Evolutionary conservation across 2,113 vertebrate genomes (phyloP), one percentile per base, ranked within the genome.

Genomic region (Varanus salvator): DNA sequence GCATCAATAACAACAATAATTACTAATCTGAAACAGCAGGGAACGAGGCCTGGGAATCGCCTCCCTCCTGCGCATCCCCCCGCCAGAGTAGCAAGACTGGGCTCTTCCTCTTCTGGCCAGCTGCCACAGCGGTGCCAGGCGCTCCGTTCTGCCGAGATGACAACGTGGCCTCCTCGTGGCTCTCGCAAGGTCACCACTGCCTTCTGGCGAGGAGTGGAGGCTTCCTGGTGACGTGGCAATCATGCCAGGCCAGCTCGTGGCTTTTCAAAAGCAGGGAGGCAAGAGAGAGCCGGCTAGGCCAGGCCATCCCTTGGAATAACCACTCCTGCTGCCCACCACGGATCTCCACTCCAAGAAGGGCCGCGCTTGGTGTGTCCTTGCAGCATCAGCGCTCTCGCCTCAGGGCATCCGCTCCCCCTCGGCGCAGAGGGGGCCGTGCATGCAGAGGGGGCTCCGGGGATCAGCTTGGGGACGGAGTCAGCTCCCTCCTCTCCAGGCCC

Each of bases 1-100:
- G 12, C 29, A 69, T 19, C 85, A 87, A 85, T 91, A 91, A 88
- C 85, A 86, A 91, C 89, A 92, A 27, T 31, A 91, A 91, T 93
- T 90, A 93, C 93, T 92, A 90, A 96, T 92, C 21, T 0, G 89
- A 92, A 91, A 90, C 84, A 95, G 96, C 94, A 91, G 95, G 44
- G 89, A 91, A 34, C 86, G 25, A 9, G 25, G 64, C 77, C 69
- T 12, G 9, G n/a, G 27, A 80, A 19, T 74, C 25, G 31, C 4
- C 75, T 85, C 88, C 82, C n/a, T 78, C 89, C 38, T 9, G 80
- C 27, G 8, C 31, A 23, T 4, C 52, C 80, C 90, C 72, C 48
- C 87, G 19, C 0, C 74, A 14, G n/a, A 21, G 4, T 1, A 34
- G 66, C n/a, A 1, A 21, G 71, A 88, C 1, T 0, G 82, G 84